Conservation (phyloP, 2,113 vertebrate genomes). For the Pipra filicauda region DNA sequence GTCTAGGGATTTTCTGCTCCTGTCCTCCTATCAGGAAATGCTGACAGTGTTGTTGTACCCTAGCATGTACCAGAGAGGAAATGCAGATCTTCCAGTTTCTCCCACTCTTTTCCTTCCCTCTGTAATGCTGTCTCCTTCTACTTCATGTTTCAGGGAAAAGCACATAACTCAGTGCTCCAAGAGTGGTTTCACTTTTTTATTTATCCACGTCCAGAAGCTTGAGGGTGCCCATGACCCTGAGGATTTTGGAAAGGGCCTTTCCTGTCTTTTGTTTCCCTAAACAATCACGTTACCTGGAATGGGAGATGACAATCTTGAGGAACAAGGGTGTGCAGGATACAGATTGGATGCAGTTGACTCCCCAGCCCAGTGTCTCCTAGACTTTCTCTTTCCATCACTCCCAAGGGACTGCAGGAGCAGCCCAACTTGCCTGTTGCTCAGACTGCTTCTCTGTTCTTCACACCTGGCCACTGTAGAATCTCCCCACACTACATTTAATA, state of each 20-base stretch:
- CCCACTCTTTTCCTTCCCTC: not conserved
- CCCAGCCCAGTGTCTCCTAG: not conserved
- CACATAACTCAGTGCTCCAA: not conserved
- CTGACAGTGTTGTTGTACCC: not conserved
- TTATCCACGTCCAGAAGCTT: too few relatives aligned
- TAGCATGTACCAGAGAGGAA: not conserved
- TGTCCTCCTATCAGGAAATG: not conserved
- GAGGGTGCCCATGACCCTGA: accelerated
- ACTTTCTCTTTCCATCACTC: not conserved
- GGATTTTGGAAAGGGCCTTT: not conserved
- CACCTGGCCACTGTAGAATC: too few relatives aligned
- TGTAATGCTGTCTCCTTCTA: not conserved
- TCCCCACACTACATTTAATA: not conserved
- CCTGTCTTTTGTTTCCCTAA: not conserved
- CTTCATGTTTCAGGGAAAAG: not conserved
- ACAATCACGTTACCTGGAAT: not conserved
- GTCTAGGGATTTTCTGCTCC: not conserved
- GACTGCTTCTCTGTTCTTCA: not conserved
- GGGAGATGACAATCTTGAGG: not conserved
- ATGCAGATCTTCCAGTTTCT: not conserved
- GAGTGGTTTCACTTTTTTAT: not conserved
- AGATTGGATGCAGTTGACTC: not conserved
- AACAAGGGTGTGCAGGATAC: not conserved
- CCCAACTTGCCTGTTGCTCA: too few relatives aligned
- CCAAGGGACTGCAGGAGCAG: not conserved